Evolutionary conservation across 2,888 invertebrate genomes (phyloP).

Genomic region (Pardosa pseudoannulata): DNA sequence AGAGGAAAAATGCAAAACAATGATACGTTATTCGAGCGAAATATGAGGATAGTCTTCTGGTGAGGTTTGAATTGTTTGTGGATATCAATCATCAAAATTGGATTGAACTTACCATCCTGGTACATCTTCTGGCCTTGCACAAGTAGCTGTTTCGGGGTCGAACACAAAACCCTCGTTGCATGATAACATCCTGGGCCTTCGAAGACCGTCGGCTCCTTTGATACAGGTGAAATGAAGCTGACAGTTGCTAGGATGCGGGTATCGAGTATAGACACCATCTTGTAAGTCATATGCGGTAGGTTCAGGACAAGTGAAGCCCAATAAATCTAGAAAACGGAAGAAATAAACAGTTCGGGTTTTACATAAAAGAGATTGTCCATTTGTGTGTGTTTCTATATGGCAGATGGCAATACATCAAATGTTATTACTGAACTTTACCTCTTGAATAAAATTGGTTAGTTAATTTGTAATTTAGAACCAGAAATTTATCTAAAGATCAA

Average conservation of each 20-base stretch:
- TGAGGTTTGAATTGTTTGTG: background rate
- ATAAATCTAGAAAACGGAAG: constrained; percentile 30
- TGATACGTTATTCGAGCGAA: too few species aligned
- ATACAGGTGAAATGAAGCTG: constrained; percentile 61
- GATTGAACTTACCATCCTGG: constrained; percentile 55
- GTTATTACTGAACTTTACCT: too few species aligned
- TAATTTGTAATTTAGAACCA: too few species aligned
- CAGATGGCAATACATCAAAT: too few species aligned
- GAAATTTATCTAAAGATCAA: too few species aligned
- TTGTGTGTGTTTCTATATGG: too few species aligned
- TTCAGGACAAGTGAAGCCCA: constrained; percentile 63
- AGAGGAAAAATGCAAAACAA: too few species aligned
- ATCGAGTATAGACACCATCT: constrained; percentile 54
- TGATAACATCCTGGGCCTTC: constrained; percentile 59
- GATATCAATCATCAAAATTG: background rate
- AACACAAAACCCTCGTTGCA: constrained; percentile 57
- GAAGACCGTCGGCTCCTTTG: constrained; percentile 58
- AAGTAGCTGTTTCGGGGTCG: constrained; percentile 42
- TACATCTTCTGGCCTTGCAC: constrained; percentile 71
- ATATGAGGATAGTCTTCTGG: too few species aligned
- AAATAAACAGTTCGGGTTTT: too few species aligned
- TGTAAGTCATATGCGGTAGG: constrained; percentile 13
- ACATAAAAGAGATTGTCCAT: too few species aligned
- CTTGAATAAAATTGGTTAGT: too few species aligned
- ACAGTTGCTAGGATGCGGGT: constrained; percentile 66